Evolutionary conservation across 1,140 invertebrate species (phyloP).

Genomic region (Gonioctena quinquepunctata): DNA sequence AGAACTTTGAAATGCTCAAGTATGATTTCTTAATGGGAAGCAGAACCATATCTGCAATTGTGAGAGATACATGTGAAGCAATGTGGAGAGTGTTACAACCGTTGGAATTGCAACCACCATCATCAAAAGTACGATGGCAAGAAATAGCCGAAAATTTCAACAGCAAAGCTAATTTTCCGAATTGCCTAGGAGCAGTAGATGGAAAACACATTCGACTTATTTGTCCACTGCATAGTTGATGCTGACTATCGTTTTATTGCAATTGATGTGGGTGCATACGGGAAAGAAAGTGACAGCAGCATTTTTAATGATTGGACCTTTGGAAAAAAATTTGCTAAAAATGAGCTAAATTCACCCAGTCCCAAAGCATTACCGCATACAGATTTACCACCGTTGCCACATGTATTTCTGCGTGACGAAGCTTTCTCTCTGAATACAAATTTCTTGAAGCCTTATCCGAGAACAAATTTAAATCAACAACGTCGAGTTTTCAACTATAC

Average conservation of each 20-base stretch:
- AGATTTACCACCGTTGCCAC: too few relatives aligned
- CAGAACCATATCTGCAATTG: slow-evolving; percentile 33
- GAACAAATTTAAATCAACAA: slow-evolving; percentile 2
- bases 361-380: too few relatives aligned
- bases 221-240: slow-evolving; percentile 44
- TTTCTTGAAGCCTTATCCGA: slow-evolving; percentile 9
- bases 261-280: slow-evolving; percentile 13
- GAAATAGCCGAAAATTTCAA: slow-evolving; percentile 26
- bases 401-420: background rate
- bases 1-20: slow-evolving; percentile 8
- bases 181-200: slow-evolving; percentile 37
- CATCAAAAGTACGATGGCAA: slow-evolving; percentile 31
- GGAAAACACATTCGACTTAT: slow-evolving; percentile 44
- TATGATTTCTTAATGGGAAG: slow-evolving; percentile 33
- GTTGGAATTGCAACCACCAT: slow-evolving; percentile 23
- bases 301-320: slow-evolving; percentile 9
- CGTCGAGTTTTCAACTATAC: slow-evolving; percentile 25
- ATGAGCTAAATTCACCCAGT: too few relatives aligned
- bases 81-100: slow-evolving; percentile 39
- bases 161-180: slow-evolving; percentile 23
- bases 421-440: slow-evolving; percentile 1
- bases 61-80: slow-evolving; percentile 29
- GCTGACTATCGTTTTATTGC: slow-evolving; percentile 13
- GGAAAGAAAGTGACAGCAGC: slow-evolving; percentile 6
- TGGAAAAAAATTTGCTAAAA: too few relatives aligned